Evolutionary conservation across 2,113 vertebrate genomes (phyloP), one percentile per base, ranked within the genome.

Genomic region (Thermophis baileyi): DNA sequence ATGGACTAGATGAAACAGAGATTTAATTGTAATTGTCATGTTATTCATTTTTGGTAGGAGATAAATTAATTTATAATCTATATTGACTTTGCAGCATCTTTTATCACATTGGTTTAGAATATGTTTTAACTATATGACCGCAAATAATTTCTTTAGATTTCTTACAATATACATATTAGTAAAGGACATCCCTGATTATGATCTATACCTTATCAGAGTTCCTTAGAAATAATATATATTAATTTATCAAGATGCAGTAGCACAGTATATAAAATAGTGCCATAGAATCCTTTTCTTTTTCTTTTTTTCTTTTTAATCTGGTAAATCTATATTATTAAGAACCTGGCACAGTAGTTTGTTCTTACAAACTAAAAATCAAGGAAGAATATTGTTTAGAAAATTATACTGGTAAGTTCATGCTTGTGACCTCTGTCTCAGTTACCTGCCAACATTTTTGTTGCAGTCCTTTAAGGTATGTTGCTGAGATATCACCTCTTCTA

Each of bases 401-500:
- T 51, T 74, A 27, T 51, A 40, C 49, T 40, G 25, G 6, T 51
- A 90, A 74, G 14, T 51, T 35, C 49, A 90, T 74, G 60, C 46
- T 6, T 74, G 20, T 53, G 49, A 69, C 1, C 1, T 93, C 2
- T 91, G 1, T 60, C 3, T 44, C 20, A 46, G 91, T 93, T 53
- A 18, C 4, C 27, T 88, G 85, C 0, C 0, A 88, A 88, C 10
- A 1, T 90, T 25, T 90, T 94, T 93, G 20, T 86, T 60, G 25
- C 54, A 60, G 14, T 9, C 14, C 35, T 16, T 93, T 87, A 53
- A 30, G 53, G 35, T 54, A 81, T 35, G 93, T 8, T 85, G 25
- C 49, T 91, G 12, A 44, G 63, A 93, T 94, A 92, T 49, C 74
- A 95, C 93, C 94, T 40, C 30, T 94, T 11, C 3, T 92, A 93